Conservation (phyloP, 2,888 invertebrate genomes). For the Lumbricus terrestris region DNA sequence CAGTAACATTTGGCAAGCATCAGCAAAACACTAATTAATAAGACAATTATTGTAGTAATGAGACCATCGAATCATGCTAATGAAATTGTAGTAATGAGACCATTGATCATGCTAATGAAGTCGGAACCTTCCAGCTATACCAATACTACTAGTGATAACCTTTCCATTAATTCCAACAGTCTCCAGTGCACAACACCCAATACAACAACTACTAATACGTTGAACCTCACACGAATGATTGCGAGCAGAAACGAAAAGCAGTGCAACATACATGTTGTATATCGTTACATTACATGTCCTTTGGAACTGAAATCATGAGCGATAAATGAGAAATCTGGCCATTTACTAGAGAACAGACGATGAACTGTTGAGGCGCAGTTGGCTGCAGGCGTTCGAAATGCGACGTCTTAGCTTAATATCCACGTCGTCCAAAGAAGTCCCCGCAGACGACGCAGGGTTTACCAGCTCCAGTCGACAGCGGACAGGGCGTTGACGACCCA, state of each 20-base stretch:
- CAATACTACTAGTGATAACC: background rate
- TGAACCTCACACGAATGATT: background rate
- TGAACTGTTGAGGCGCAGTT: background rate
- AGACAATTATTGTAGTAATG: too few relatives aligned
- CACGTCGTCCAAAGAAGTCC: background rate
- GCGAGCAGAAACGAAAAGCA: background rate
- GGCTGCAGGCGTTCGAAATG: background rate
- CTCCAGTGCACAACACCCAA: background rate
- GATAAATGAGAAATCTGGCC: background rate
- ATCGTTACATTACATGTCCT: background rate
- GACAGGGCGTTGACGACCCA: background rate
- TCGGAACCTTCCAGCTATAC: background rate
- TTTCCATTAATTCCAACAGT: background rate
- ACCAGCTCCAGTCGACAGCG: background rate
- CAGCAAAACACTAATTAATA: background rate
- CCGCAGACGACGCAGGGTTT: slow-evolving; percentile 3
- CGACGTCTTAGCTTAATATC: background rate
- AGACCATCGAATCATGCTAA: background rate
- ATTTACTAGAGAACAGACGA: background rate
- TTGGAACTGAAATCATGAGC: background rate
- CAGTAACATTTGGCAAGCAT: background rate
- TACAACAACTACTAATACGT: background rate
- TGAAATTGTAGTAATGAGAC: background rate
- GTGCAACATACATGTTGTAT: background rate
- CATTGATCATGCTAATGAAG: background rate